Base-by-base conservation (phyloP, 2,888 invertebrate species). In the Aporophyla lueneburgensis region DNA sequence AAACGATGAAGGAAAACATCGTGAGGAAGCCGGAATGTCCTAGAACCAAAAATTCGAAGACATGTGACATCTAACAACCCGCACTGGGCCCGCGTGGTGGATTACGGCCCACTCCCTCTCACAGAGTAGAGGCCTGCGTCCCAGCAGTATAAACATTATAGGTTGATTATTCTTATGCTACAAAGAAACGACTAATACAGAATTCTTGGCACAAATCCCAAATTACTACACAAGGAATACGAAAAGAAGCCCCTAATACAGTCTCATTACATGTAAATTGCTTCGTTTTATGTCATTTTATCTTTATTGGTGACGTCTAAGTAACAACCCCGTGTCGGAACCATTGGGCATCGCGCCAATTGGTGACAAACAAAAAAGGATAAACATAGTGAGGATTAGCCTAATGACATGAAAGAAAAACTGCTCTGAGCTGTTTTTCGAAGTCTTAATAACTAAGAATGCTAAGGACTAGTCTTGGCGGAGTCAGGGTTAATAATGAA, bases 291-390 rank as follows among this genome's bases (percentile, higher is more conserved):
- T 62, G 54, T 53, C 54, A 73, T 75, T 74, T 68, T 61, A 62
- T 71, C 58, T 75, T 75, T 85, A 75, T 79, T 78, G 74, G 56
- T 62, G 40, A 62, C 65, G 62, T 51, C 40, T 56, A 27, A 71
- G 71, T 53, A 62, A 75, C 51, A 63, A 72, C 1, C n/a, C 12
- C 54, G 80, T 80, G 77, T 80, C 66, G 72, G 56, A 70, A 70
- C 61, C 62, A 80, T 80, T 86, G 80, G 87, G 86, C 87, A 83
- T 63, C 72, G 67, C 51, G 80, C 86, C 86, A 87, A 76, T 59
- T 51, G 59, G n/a, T 58, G 69, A 83, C 74, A 78, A 78, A 78
- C 73, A 71, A 54, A 59, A 71, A 70, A 72, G 69, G 0, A 70
- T 76, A 51, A 21, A 46, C 4, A 46, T 27, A 10, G 14, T 40